Base-by-base conservation (phyloP, 2,797 vertebrate species). In the Crocodylus rhombifer region DNA sequence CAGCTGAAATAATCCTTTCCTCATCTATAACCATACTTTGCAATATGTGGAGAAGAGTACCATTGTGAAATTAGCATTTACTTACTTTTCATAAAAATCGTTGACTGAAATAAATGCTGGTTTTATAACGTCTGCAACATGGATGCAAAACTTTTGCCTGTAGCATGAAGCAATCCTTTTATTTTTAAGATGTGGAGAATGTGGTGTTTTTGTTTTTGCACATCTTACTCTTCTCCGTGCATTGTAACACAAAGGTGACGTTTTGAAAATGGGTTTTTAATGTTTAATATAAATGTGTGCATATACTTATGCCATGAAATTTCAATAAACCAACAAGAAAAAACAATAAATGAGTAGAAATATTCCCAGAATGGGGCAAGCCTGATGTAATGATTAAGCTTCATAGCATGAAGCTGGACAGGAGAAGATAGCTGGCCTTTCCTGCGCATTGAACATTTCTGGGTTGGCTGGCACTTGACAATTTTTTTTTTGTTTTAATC, bases 191-290 rank as follows among this genome's bases (percentile, higher is more conserved):
- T 89, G 88, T 96, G 86, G 87, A 95, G 64, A 92, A 89, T 5
- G 95, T 95, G 86, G 58, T 61, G 1, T 58, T 58, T 91, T 95
- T 93, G 90, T 81, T 80, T 97, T 95, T 94, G 94, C 89, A 93
- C 87, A 95, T 94, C 95, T 95, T 91, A 80, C 96, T 98, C 97
- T 98, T 98, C 97, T 98, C 97, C 96, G 87, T 97, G 92, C 97
- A 91, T 93, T 96, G 95, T 96, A 94, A 96, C 93, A 88, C 65
- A 96, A 84, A 96, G 84, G 85, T 89, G 91, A 77, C 90, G 92
- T 97, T 97, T 96, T 96, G 93, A 95, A 96, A 95, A 93, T 94
- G 80, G 85, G 80, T 87, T 98, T 96, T 97, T 97, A 95, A 92
- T 97, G 95, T 97, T 96, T 79, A 95, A 77, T 96, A 96, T 97